Base-by-base conservation (phyloP, 2,113 vertebrate species). In the Nettapus auritus region DNA sequence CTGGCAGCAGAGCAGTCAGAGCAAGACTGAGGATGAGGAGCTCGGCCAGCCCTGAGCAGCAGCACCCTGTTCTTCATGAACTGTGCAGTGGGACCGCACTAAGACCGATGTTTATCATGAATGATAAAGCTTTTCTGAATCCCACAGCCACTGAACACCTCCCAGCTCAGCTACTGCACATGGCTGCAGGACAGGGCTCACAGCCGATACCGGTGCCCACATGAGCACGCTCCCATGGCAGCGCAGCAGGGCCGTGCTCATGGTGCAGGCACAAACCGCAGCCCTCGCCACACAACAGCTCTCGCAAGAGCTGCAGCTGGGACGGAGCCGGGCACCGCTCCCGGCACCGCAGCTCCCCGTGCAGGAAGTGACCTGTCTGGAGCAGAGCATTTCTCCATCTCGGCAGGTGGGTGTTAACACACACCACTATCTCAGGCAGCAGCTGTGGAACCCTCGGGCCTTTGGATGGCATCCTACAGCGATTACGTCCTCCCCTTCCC, bases 321-420 rank as follows among this genome's bases (percentile, higher is more conserved):
- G 46, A 21, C 9, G 9, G 46, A 48, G 46, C 31, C 55, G n/a
- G 36, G 33, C 26, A 52, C 60, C 91, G 50, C 40, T 76, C 34
- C 60, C 44, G 68, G n/a, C 60, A 79, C 21, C 1, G 16, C 8
- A 29, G 33, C 56, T 78, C 38, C 75, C 34, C 75, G 64, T 1
- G 42, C 38, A 82, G 48, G 23, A 86, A 85, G 20, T 36, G 29
- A 64, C 68, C 86, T 63, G 53, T 25, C 68, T 78, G n/a, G 78
- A 86, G 68, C 0, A 33, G 18, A 79, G 11, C 46, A 56, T 93
- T 95, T 71, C 88, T 46, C 29, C 90, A 96, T 78, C 76, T 64
- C 48, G 75, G 29, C 28, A 33, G 55, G 28, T 40, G 40, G 70
- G 76, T 78, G 60, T 60, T 81, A 91, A 94, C n/a, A 86, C 60